phyloP scores from a whole-genome alignment of 2,888 invertebrate species.

The Drosophila ustulata region DNA sequence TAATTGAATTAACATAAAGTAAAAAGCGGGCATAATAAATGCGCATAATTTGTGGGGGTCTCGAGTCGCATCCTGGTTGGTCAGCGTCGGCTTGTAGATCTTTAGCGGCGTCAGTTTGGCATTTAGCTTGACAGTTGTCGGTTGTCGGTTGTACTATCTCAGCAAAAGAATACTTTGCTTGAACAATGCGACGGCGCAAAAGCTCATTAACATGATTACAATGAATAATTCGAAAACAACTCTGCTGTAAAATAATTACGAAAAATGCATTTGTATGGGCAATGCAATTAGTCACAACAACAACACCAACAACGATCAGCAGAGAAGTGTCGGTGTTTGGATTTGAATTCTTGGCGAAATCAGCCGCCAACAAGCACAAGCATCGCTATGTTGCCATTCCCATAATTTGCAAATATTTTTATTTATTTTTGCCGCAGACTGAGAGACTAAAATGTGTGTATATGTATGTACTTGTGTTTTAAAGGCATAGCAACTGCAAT shows the following conservation, averaged over 20 bases:
- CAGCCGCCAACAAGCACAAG: conserved; percentile 15
- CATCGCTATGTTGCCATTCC: conserved; percentile 68
- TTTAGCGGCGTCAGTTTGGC: conserved; percentile 29
- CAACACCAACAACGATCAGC: conserved; percentile 44
- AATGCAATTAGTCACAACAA: conserved; percentile 76
- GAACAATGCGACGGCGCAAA: conserved; percentile 30
- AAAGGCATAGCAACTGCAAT: conserved; percentile 53
- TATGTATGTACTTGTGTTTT: neutral
- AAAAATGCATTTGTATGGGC: conserved; percentile 75
- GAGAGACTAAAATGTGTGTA: conserved; percentile 20
- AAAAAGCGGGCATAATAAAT: conserved; percentile 60
- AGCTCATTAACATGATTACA: conserved; percentile 78
- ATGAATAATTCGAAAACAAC: conserved; percentile 62
- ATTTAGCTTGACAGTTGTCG: conserved; percentile 54
- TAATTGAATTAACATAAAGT: conserved; percentile 76
- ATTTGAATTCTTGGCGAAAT: conserved; percentile 69
- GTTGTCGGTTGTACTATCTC: conserved; percentile 20
- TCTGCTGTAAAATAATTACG: conserved; percentile 70
- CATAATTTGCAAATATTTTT: conserved; percentile 81
- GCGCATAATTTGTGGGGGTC: conserved; percentile 58
- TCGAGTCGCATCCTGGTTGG: conserved; percentile 67
- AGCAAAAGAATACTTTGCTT: conserved; percentile 35
- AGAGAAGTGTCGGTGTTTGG: conserved; percentile 42
- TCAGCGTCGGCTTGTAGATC: conserved; percentile 59
- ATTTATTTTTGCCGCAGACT: conserved; percentile 43